Evolutionary conservation across 2,797 vertebrate species (phyloP), one percentile per base, ranked within the genome.

Genomic region (Anguilla anguilla): DNA sequence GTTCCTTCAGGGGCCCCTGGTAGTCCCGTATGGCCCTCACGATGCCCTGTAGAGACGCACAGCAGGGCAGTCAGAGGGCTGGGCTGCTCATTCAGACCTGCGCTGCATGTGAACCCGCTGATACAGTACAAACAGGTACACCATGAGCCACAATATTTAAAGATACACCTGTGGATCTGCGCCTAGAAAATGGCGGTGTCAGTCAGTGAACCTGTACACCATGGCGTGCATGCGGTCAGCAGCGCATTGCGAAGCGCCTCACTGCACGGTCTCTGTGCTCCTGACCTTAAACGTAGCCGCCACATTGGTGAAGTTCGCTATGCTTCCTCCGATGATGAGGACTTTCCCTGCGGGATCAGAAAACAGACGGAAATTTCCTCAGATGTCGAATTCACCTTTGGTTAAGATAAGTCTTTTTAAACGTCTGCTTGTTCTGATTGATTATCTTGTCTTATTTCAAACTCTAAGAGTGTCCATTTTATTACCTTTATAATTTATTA

Each of bases 231-330:
- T 57, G 55, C 13, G 13, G 55, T 57, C 55, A 57, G 55, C 13
- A 57, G 55, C 55, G 55, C 13, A 57, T 7, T 64, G 4, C 22
- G 61, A 64, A 64, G 10, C 10, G 22, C 25, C 25, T 7, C 61
- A 67, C 61, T n/a, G 61, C 55, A 15, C 25, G 61, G 61, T n/a
- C 25, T 7, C 1, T 1, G 22, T 22, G 61, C 15, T 93, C 61
- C 55, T 88, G 93, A 99, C 98, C 96, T 99, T 99, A 91, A 99
- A 99, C 0, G 98, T 99, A 83, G 98, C 98, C 51, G 98, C 98
- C 49, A 99, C 98, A 0, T 99, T 99, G 85, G 98, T 99, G 92
- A 99, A 99, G 95, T 99, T 99, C 39, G 98, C 98, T 43, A 99
- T 99, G 93, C 98, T 99, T 91, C 98, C 98, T 67, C 98, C 98